phyloP scores from a whole-genome alignment of 2,113 vertebrate genomes.

The Prunella himalayana region DNA sequence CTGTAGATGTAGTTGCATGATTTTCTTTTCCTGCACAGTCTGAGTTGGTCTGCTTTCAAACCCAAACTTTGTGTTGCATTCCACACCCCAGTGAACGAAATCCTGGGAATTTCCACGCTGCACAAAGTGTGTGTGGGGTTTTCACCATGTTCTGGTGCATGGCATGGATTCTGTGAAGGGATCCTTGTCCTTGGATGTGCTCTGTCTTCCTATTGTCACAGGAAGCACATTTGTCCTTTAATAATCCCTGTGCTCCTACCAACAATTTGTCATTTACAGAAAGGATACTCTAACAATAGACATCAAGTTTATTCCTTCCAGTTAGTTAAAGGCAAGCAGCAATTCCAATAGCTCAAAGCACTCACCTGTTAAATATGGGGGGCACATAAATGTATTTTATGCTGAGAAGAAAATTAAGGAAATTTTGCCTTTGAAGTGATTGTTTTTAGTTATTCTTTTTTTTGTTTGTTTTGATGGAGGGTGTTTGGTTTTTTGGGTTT shows the following conservation, averaged over 20 bases:
- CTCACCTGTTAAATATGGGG: not conserved
- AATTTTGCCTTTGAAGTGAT: not conserved
- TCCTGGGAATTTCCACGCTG: not conserved
- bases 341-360: not conserved
- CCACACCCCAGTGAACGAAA: not conserved
- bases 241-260: not conserved
- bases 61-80: not conserved
- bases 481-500: not conserved
- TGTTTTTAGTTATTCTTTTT: not conserved
- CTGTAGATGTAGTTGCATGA: not conserved
- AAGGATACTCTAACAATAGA: not conserved
- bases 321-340: not conserved
- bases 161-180: not conserved
- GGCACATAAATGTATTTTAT: not conserved
- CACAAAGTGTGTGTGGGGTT: not conserved
- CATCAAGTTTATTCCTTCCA: not conserved
- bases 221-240: not conserved
- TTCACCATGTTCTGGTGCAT: not conserved
- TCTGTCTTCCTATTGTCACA: not conserved
- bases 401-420: not conserved
- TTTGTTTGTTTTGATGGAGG: not conserved
- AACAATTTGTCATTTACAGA: not conserved
- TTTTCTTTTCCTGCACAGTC: not conserved
- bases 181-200: not conserved
- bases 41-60: not conserved